Base-by-base conservation (phyloP, 2,113 vertebrate genomes). In the Onychorhynchus coronatus region DNA sequence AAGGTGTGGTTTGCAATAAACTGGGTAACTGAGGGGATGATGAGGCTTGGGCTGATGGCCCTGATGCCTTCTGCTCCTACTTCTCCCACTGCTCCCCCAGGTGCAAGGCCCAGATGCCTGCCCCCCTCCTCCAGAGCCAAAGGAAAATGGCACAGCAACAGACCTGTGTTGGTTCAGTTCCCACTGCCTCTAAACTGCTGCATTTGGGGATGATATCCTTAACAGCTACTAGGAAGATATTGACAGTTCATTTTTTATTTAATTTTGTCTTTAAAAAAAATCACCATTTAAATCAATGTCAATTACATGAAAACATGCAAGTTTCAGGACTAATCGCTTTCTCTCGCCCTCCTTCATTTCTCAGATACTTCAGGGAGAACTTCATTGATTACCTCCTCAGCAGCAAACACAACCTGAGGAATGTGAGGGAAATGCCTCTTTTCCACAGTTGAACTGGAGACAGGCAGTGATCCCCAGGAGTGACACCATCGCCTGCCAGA, bases 71-170 rank as follows among this genome's bases (percentile, higher is more conserved):
- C 66, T 83, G 35, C 79, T 71, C 28, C 28, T 79, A 30, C 65
- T 70, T 33, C 10, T 82, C 33, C 68, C 1, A 3, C 77, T 66
- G 30, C 11, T 44, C 8, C 39, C 55, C 8, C 1, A 61, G 11
- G 7, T 28, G 35, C 50, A 10, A 1, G 5, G 35, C 6, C 39
- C 35, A 25, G 39, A 22, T 1, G 0, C 41, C n/a, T 0, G 2
- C 12, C 47, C 35, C 44, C 14, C 55, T 80, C 22, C 39, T 37
- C 37, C 70, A 56, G 46, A 49, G 65, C 21, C 59, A 2, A 2
- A 56, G 47, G 50, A 62, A 55, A 27, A 12, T 4, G 11, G 30
- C 42, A 74, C 33, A 63, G 68, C 61, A 39, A 50, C 4, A 9
- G 61, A 41, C 9, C 35, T 20, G 15, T 8, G 16, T 8, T 59